Conservation (phyloP, 2,797 vertebrate genomes). For the Gallirallus australis region DNA sequence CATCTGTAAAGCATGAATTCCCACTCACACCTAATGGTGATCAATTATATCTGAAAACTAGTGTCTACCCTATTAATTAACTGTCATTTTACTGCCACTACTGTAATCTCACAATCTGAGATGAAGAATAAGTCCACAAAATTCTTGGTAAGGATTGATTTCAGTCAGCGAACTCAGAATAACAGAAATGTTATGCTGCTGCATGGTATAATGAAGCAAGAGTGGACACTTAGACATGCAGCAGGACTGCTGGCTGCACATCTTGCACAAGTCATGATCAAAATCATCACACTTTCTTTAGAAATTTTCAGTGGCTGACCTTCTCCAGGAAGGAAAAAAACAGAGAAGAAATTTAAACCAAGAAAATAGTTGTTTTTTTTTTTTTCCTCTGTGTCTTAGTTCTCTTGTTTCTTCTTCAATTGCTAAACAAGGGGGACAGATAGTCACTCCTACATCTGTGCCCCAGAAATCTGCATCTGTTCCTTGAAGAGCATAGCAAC, state of each 20-base stretch:
- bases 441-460: neutral
- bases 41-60: neutral
- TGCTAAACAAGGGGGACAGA: neutral
- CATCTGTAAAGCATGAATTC: neutral
- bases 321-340: neutral
- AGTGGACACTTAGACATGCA: neutral
- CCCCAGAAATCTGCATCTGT: neutral
- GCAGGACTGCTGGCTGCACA: neutral
- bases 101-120: neutral
- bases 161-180: neutral
- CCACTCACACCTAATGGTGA: neutral
- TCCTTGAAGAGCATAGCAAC: neutral
- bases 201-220: neutral
- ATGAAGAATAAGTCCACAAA: neutral
- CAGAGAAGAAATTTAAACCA: neutral
- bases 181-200: neutral
- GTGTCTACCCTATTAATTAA: neutral
- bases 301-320: neutral
- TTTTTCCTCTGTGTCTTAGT: neutral
- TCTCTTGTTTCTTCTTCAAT: neutral
- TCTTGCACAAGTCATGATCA: neutral
- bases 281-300: neutral
- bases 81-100: neutral
- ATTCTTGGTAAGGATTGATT: neutral
- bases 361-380: neutral